Percentiles rank a stretch among this genome's conserved stretches.
These are phyloP conservation scores for Drosophila neocordata DNA, from an alignment of 1,140 invertebrate genomes.

Conservation along the genomic window DNA sequence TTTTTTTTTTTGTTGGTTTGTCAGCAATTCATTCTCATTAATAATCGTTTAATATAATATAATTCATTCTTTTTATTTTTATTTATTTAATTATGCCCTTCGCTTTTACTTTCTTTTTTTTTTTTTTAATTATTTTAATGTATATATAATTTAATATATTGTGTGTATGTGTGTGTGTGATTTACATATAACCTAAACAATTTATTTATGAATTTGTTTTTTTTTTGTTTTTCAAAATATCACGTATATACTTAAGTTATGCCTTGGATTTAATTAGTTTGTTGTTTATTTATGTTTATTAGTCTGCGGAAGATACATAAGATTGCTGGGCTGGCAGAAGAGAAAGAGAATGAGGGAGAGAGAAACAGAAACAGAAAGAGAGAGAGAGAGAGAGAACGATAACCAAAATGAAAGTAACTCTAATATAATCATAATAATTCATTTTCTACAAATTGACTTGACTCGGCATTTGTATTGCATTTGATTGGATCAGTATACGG, in stretches of 20 bases:
- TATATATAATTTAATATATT: slow-evolving; percentile 59
- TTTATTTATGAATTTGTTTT: slow-evolving; percentile 71
- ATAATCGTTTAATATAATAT: slow-evolving; percentile 13
- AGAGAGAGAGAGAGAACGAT: not conserved
- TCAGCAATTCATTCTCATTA: slow-evolving; percentile 10
- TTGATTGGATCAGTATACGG: too few species aligned
- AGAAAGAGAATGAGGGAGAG: slow-evolving; percentile 15
- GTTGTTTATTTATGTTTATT: slow-evolving; percentile 36
- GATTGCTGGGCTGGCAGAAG: slow-evolving; percentile 52
- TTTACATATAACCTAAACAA: slow-evolving; percentile 78
- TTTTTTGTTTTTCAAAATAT: slow-evolving; percentile 74
- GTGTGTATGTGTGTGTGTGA: slow-evolving; percentile 8
- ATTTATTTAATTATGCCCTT: slow-evolving; percentile 11
- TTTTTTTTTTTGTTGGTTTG: slow-evolving; percentile 4
- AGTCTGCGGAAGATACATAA: slow-evolving; percentile 52
- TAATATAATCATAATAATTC: too few species aligned
- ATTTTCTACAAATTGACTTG: too few species aligned
- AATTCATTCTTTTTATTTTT: slow-evolving; percentile 19
- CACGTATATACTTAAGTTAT: slow-evolving; percentile 82
- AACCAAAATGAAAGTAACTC: not conserved
- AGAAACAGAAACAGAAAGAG: not conserved
- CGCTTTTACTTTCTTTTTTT: slow-evolving; percentile 19
- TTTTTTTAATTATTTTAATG: slow-evolving; percentile 50
- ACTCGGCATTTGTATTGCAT: too few species aligned
- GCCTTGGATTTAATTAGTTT: slow-evolving; percentile 77